Evolutionary conservation across 2,888 invertebrate genomes (phyloP), one percentile per base, ranked within the genome.

Genomic region (Timema cristinae): DNA sequence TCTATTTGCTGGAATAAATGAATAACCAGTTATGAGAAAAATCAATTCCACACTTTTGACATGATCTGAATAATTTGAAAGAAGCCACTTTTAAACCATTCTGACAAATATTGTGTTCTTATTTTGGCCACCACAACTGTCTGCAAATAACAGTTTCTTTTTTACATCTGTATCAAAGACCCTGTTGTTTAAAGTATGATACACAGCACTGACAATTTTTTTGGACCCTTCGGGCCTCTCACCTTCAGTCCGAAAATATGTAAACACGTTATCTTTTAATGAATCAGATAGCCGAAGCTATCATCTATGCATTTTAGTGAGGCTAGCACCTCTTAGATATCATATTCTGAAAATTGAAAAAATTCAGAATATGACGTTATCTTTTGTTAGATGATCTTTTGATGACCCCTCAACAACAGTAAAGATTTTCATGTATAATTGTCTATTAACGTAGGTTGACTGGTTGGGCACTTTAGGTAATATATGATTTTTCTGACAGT

Each of bases 161-260:
- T 0, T 1, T 6, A 8, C 6, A 48, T 13, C 51, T n/a, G 2
- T 11, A 59, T 8, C 15, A 16, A 15, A 7, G 50, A 49, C 67
- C 10, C 7, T 67, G 67, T 67, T 67, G 49, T 13, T 47, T 9
- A 59, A 49, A 15, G 50, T 1, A 7, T 63, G 63, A 47, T 61
- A 69, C 10, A 48, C 56, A 69, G 69, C 69, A n/a, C 49, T 59
- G 9, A 61, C 69, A 11, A 69, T 69, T 63, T 63, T 50, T 61
- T 63, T 69, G 49, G 69, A 69, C 6, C 69, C 69, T 52, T 48
- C 61, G 59, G 47, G 48, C 9, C 50, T 50, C 16, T 56, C 59
- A 4, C 16, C 61, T 69, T 69, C 69, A 47, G 16, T 47, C 69
- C 50, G 61, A 48, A 32, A 56, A 49, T 69, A 56, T 9, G 15